Percentiles rank a stretch among this genome's conserved stretches.
These are phyloP conservation scores for Protula sp. DNA, from an alignment of 2,888 invertebrate genomes.

Conservation along the genomic window DNA sequence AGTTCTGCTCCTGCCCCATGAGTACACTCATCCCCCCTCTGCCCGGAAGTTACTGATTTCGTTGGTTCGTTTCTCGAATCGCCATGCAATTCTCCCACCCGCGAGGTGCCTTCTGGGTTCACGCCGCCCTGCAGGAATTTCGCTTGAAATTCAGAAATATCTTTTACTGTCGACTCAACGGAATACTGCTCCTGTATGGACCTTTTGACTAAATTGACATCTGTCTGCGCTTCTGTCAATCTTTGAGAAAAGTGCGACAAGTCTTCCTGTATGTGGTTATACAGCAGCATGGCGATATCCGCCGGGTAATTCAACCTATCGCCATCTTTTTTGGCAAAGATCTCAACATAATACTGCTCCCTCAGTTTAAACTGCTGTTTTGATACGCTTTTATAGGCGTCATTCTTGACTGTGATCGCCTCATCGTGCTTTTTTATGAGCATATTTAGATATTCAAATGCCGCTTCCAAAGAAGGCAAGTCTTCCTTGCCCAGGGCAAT, in stretches of 20 bases:
- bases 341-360: neutral
- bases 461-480: neutral
- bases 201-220: neutral
- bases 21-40: neutral
- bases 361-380: neutral
- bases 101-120: neutral
- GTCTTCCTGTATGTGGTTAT: neutral
- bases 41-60: too few species aligned
- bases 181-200: too few species aligned
- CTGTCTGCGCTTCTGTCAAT: neutral
- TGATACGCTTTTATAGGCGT: neutral
- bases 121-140: neutral
- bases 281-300: neutral
- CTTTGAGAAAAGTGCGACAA: neutral
- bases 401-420: neutral
- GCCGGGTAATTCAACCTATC: neutral
- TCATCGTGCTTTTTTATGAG: neutral
- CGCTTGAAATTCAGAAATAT: neutral
- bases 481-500: neutral
- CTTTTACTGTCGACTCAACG: too few species aligned
- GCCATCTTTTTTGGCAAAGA: neutral
- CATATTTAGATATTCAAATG: neutral
- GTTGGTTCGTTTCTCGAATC: neutral
- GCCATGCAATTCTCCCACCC: neutral
- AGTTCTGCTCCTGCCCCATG: neutral